Evolutionary conservation across 2,888 invertebrate species (phyloP).

Genomic region (Leptopilina drosophilae): DNA sequence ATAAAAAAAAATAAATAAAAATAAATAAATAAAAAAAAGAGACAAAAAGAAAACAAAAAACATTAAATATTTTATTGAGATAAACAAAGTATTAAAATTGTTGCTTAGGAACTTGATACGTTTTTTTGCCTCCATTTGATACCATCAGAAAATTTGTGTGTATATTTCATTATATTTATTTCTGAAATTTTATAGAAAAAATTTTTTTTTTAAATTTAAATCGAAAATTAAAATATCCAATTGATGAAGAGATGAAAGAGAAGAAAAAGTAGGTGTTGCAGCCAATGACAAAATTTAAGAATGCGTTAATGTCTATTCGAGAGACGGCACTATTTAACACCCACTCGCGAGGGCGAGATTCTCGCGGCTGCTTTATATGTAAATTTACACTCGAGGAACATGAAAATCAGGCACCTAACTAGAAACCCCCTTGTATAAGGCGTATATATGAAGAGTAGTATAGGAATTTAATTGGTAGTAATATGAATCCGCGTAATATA

Average conservation of each 20-base stretch:
- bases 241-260: not conserved
- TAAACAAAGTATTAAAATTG: too few relatives aligned
- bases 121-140: too few relatives aligned
- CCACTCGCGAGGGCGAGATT: conserved; percentile 43
- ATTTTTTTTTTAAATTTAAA: too few relatives aligned
- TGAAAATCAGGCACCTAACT: conserved; percentile 3
- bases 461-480: conserved; percentile 73
- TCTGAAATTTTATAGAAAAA: too few relatives aligned
- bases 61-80: too few relatives aligned
- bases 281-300: conserved; percentile 28
- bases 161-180: too few relatives aligned
- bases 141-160: too few relatives aligned
- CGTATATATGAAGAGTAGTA: conserved; percentile 64
- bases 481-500: conserved; percentile 73
- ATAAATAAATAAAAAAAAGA: too few relatives aligned
- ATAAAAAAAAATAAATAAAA: too few relatives aligned
- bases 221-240: too few relatives aligned
- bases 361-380: not conserved
- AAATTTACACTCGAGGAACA: conserved; percentile 21
- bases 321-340: conserved; percentile 50
- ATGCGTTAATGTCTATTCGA: conserved; percentile 42
- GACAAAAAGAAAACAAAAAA: too few relatives aligned
- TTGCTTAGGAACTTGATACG: too few relatives aligned
- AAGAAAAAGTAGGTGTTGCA: not conserved
- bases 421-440: conserved; percentile 57